These are phyloP conservation scores for Geococcyx californianus DNA, from an alignment of 2,113 vertebrate species.

Conservation along the genomic window DNA sequence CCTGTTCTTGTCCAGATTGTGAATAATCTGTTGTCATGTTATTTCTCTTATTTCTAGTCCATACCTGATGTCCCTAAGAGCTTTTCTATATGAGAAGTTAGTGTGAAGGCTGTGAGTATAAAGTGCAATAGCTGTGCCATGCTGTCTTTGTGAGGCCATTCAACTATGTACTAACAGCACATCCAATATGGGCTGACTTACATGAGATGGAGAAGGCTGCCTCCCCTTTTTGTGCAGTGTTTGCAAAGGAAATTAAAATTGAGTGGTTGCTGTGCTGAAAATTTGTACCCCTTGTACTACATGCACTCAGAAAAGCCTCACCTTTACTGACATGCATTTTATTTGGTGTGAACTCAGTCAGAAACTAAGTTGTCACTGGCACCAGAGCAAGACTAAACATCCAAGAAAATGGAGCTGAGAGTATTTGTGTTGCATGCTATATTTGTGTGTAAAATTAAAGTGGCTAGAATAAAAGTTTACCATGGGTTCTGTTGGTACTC, in stretches of 20 bases:
- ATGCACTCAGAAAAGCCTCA: background rate
- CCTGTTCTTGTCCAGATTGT: background rate
- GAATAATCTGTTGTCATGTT: background rate
- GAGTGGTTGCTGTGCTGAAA: background rate
- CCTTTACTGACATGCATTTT: background rate
- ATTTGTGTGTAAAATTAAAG: background rate
- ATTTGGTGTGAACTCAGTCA: background rate
- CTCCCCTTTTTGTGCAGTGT: background rate
- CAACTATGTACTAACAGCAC: background rate
- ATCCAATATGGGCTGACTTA: background rate
- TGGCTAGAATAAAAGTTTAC: background rate
- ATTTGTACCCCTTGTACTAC: background rate
- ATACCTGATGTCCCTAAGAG: background rate
- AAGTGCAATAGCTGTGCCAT: background rate
- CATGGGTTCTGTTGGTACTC: background rate
- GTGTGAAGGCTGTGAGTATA: background rate
- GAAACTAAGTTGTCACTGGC: background rate
- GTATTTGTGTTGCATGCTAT: background rate
- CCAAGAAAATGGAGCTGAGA: background rate
- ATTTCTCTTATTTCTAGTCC: background rate
- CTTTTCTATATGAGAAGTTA: background rate
- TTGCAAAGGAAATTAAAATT: background rate
- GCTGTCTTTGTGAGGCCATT: background rate
- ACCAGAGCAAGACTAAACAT: background rate
- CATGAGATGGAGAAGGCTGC: background rate